Evolutionary conservation across 2,888 invertebrate genomes (phyloP), one percentile per base, ranked within the genome.

Genomic region (Synanthedon tipuliformis): DNA sequence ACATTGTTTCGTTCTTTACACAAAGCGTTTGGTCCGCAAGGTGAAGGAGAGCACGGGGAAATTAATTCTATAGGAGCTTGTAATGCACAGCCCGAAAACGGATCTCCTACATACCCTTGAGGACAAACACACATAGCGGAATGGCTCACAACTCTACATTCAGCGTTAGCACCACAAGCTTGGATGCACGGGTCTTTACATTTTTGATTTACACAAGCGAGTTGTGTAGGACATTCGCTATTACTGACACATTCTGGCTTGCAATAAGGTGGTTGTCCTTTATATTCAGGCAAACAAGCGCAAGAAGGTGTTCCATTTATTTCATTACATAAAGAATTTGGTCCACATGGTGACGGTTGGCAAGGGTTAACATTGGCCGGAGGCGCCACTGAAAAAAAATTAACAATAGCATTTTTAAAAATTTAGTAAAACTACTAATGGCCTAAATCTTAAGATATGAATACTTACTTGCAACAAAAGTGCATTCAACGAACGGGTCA

Each of bases 221-320:
- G 81, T 59, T 91, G 89, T 61, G 89, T 89, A 3, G 90, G 71
- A 67, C 94, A 95, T 78, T 95, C 94, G 53, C 91, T 90, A 66
- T 93, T 94, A 61, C 92, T 91, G 45, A 92, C 87, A 75, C 95
- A 95, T 81, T 95, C 95, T 1, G 94, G 94, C 59, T 91, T 89
- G 65, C 94, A 95, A 63, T 92, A 92, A 1, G 94, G 94, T 50
- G 95, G 94, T 53, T 90, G 85, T 51, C 94, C 94, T 55, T 88
- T 88, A 63, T 90, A 93, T 64, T 90, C 90, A 48, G 91, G 89
- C 56, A 92, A 77, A 66, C 95, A 95, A 23, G 91, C 91, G 67
- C 95, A 95, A 0, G 93, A 92, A 1, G 94, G 93, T 41, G 89
- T 89, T 56, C 90, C 91, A 57, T 92, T 91, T 13, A 90, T 76